phyloP scores from a whole-genome alignment of 2,888 invertebrate genomes.

The Brachyopa scutellaris region DNA sequence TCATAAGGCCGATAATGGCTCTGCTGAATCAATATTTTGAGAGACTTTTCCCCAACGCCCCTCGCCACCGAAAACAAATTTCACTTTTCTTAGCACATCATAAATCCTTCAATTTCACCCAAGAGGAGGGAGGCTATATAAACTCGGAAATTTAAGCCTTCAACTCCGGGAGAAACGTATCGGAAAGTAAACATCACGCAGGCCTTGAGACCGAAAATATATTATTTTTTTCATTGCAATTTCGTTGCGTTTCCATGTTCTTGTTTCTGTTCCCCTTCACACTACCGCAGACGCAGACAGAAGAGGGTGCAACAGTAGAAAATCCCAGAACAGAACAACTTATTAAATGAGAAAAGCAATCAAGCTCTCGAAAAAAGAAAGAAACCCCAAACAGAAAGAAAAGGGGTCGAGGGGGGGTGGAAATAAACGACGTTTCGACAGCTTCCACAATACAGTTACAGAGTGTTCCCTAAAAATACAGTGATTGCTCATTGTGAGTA shows the following conservation, averaged over 20 bases:
- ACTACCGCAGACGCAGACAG: not conserved
- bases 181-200: slow-evolving; percentile 48
- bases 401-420: too few relatives aligned
- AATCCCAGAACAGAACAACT: slow-evolving; percentile 32
- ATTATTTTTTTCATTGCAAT: slow-evolving; percentile 39
- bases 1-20: slow-evolving; percentile 21
- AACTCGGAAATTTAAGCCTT: slow-evolving; percentile 57
- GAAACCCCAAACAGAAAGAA: slow-evolving; percentile 25
- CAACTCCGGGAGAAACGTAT: slow-evolving; percentile 55
- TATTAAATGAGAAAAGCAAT: slow-evolving; percentile 56
- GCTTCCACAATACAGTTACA: not conserved
- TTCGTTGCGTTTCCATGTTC: slow-evolving; percentile 11
- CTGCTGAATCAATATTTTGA: slow-evolving; percentile 56
- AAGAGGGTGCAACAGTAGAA: not conserved
- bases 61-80: not conserved
- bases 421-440: too few relatives aligned
- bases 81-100: slow-evolving; percentile 16
- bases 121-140: slow-evolving; percentile 25
- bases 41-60: not conserved
- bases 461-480: slow-evolving; percentile 56
- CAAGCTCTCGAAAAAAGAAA: slow-evolving; percentile 29
- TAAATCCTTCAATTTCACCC: slow-evolving; percentile 37
- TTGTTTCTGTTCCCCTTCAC: not conserved
- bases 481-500: slow-evolving; percentile 57
- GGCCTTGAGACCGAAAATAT: slow-evolving; percentile 66